Conservation (phyloP, 2,113 vertebrate genomes). For the Strix aluco region DNA sequence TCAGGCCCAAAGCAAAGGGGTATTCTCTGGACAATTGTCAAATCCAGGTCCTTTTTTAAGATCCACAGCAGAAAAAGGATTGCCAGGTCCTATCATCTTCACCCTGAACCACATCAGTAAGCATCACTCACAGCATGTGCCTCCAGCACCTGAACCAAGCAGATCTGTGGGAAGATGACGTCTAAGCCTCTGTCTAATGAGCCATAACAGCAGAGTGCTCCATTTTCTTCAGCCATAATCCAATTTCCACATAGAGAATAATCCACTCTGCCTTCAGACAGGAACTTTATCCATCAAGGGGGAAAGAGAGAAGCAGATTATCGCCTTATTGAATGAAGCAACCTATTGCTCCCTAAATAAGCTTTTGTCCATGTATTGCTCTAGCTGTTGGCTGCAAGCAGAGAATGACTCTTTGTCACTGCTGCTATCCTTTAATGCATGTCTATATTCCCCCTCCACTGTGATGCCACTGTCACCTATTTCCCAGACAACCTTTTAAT, state of each 20-base stretch:
- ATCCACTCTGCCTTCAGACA: conserved; percentile 29
- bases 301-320: conserved; percentile 31
- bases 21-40: not conserved
- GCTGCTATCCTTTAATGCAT: not conserved
- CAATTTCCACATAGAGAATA: conserved; percentile 45
- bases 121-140: fast-evolving
- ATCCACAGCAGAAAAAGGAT: not conserved
- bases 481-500: not conserved
- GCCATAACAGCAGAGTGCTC: not conserved
- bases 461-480: not conserved
- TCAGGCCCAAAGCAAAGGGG: not conserved
- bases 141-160: not conserved
- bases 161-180: not conserved
- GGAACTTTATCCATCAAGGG: conserved; percentile 14
- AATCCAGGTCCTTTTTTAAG: not conserved
- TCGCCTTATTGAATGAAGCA: not conserved
- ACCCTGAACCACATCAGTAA: not conserved
- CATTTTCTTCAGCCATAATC: conserved; percentile 48
- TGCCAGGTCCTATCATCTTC: not conserved
- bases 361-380: not conserved
- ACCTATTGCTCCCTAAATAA: not conserved
- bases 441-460: not conserved
- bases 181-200: conserved; percentile 23
- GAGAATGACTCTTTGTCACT: not conserved
- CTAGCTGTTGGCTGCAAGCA: not conserved